phyloP scores from a whole-genome alignment of 2,888 invertebrate genomes.

The Acrobasis suavella region DNA sequence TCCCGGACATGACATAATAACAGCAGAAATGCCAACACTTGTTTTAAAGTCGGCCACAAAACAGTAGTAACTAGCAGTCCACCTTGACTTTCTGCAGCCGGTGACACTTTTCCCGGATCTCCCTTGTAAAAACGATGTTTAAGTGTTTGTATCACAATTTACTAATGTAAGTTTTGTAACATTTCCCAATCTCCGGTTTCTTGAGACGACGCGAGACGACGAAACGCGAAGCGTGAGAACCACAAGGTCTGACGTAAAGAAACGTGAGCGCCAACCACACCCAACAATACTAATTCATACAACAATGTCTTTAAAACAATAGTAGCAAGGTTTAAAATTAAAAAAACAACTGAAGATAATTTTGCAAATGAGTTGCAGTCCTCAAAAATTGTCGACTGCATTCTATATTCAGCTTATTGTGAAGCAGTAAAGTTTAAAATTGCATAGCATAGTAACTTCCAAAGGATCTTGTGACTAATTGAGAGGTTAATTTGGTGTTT shows the following conservation, averaged over 20 bases:
- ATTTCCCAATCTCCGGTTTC: conserved; percentile 57
- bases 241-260: conserved; percentile 53
- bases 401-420: conserved; percentile 24
- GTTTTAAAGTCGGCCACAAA: neutral
- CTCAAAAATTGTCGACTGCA: conserved; percentile 26
- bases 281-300: conserved; percentile 25
- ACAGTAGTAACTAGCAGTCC: neutral
- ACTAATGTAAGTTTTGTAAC: conserved; percentile 24
- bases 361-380: conserved; percentile 6
- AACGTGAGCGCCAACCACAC: conserved; percentile 43
- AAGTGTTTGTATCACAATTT: conserved; percentile 55
- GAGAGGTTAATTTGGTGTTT: conserved; percentile 36
- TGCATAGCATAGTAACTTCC: neutral
- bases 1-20: conserved; percentile 16
- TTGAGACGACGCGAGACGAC: conserved; percentile 51
- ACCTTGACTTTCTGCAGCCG: conserved; percentile 10
- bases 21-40: conserved; percentile 8
- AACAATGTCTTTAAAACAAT: conserved; percentile 29
- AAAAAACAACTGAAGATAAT: neutral
- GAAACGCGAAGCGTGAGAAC: conserved; percentile 56
- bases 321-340: conserved; percentile 32
- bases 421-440: conserved; percentile 19
- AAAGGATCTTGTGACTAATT: conserved; percentile 35
- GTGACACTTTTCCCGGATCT: conserved; percentile 10
- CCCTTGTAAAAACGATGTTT: conserved; percentile 25